Base-by-base conservation (phyloP, 2,888 invertebrate species). In the Pilophorus perplexus region DNA sequence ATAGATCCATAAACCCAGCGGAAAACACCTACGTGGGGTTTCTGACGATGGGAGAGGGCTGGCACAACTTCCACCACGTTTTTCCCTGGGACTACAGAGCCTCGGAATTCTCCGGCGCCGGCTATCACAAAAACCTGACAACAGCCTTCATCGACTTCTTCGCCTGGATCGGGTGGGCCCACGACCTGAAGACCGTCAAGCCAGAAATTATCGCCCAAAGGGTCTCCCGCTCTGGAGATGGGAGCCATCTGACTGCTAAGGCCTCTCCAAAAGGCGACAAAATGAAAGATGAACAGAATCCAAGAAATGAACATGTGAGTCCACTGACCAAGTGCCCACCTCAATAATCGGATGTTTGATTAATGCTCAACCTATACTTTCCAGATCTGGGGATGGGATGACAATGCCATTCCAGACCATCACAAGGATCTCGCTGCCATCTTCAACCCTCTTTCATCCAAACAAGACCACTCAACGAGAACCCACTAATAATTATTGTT, bases 41-140 rank as follows among this genome's bases (percentile, higher is more conserved):
- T 6, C 77, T 83, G 40, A 86, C 89, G 0, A 80, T 85, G 48
- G 88, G 89, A 20, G 88, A 90, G 75, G 92, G 91, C 10, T 91
- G 89, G 87, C 91, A 92, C 77, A 92, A 92, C 79, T 92, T 90
- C 76, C 92, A 92, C 74, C 92, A 92, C 77, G 86, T 87, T 16
- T 92, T 92, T 78, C 91, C 92, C 0, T 89, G 88, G 85, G 88
- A 88, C 74, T 88, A 87, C 80, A 87, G 87, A 72, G 85, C 88
- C 72, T 85, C 86, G 20, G 88, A 88, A 74, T 79, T 87, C 22
- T 86, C 86, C 55, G 79, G 82, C 73, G n/a, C n/a, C n/a, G n/a
- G n/a, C n/a, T 86, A 86, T 75, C 78, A 69, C 65, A 79, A 82
- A 72, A 87, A 87, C 73, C 72, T 80, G 2, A 85, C 87, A 0